Base-by-base conservation (phyloP, 2,113 vertebrate genomes). In the Muscicapa adusta region DNA sequence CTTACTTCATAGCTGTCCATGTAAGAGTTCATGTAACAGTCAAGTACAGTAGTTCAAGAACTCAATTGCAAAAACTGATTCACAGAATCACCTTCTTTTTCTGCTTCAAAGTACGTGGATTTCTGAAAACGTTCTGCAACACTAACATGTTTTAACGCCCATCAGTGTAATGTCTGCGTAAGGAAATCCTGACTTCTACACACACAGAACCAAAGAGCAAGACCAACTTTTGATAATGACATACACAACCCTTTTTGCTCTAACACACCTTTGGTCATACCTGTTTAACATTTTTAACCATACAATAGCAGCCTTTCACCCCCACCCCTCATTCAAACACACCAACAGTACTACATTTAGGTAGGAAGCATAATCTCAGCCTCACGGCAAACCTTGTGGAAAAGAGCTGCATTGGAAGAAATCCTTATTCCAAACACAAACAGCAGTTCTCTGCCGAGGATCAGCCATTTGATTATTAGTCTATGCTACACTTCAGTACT, bases 291-390 rank as follows among this genome's bases (percentile, higher is more conserved):
- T 85, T 76, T 93, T 74, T 48, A 89, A 92, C 85, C 85, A 81
- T 3, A 93, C 91, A 77, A 51, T 84, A 96, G 95, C 95, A 96
- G 95, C 96, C 95, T 92, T 91, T 88, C 91, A 73, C 14, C 33
- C 89, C 62, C 66, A 76, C 23, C 42, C 57, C 68, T 85, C 91
- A 90, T 2, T 90, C 92, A 86, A 71, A 92, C 91, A 94, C 91
- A 92, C 56, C 57, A 28, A 88, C 78, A 90, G 82, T 85, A 88
- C 78, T 89, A 67, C 10, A 4, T 73, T 56, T 87, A 93, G 75
- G 76, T 89, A 93, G 96, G 95, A 97, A 96, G 89, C 95, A 92
- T 94, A 86, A 97, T 94, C 95, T 97, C 95, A 93, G 95, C 93
- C 89, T 92, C 89, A 63, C 2, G 93, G 91, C 95, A 92, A 94